A percentile compares a stretch with the other conserved stretches of the same genome.
Evolutionary conservation across 2,113 vertebrate genomes (phyloP).

Genomic region (Pseudorhombus dupliciocellatus): DNA sequence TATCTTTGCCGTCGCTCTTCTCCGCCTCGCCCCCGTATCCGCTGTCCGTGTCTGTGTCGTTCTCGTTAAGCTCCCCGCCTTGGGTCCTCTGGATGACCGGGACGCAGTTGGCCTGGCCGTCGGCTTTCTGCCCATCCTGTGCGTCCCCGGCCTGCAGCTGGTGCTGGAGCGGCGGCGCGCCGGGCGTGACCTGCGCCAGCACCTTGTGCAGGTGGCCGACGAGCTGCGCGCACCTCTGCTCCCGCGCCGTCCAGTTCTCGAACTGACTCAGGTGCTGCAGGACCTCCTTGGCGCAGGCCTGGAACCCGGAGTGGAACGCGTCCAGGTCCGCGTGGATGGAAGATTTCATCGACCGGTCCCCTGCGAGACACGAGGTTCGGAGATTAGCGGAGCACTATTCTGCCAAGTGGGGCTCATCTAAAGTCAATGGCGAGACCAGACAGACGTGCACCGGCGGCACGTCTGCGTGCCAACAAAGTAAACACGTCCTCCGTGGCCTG

Average conservation of each 20-base stretch:
- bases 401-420: neutral
- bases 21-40: constrained; percentile 94
- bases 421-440: neutral
- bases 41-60: constrained; percentile 97
- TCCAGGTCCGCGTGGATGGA: constrained; percentile 90
- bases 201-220: constrained; percentile 90
- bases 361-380: constrained; percentile 71
- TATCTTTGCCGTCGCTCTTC: constrained; percentile 77
- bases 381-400: constrained; percentile 9
- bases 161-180: constrained; percentile 78
- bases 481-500: neutral
- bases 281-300: constrained; percentile 95
- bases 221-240: constrained; percentile 92
- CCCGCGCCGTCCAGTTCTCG: constrained; percentile 91
- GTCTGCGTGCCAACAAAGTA: neutral
- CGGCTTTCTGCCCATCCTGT: constrained; percentile 79
- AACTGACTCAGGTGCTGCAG: constrained; percentile 91
- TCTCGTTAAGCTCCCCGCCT: constrained; percentile 86
- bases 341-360: constrained; percentile 88
- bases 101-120: constrained; percentile 90
- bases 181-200: constrained; percentile 85
- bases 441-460: neutral
- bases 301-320: constrained; percentile 94
- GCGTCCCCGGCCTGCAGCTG: constrained; percentile 76
- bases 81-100: constrained; percentile 97